Conservation (phyloP, 2,797 vertebrate species). For the Buphagus erythrorhynchus region DNA sequence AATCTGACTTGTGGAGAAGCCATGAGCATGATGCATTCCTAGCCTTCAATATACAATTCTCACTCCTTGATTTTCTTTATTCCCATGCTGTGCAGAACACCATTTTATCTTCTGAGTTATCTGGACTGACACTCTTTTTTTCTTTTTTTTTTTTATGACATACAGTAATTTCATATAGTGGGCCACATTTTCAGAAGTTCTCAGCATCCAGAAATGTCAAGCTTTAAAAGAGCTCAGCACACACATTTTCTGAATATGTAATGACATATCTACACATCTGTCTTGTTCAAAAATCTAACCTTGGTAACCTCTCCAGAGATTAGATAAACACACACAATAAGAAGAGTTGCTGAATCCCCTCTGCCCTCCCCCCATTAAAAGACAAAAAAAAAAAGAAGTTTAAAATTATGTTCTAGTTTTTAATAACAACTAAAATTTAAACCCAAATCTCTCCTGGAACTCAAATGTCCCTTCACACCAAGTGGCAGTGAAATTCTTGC, state of each 20-base stretch:
- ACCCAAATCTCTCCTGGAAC: not conserved
- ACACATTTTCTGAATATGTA: not conserved
- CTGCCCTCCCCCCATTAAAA: not conserved
- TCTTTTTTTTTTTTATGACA: not conserved
- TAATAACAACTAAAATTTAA: not conserved
- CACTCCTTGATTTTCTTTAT: not conserved
- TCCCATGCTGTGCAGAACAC: not conserved
- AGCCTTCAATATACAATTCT: not conserved
- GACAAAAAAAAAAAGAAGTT: not conserved
- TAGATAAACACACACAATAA: not conserved
- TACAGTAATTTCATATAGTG: not conserved
- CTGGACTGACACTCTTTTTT: not conserved
- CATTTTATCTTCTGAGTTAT: not conserved
- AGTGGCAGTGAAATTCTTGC: not conserved
- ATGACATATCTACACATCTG: not conserved
- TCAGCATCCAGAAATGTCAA: not conserved
- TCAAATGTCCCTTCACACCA: not conserved
- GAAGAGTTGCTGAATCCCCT: not conserved
- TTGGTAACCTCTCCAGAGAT: not conserved
- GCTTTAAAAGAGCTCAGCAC: not conserved
- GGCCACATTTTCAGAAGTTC: not conserved
- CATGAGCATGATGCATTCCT: rapidly evolving
- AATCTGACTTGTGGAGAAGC: not conserved
- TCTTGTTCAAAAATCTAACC: not conserved
- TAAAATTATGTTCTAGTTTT: not conserved